Conservation (phyloP, 2,888 invertebrate genomes). For the Lucinisca nassula region DNA sequence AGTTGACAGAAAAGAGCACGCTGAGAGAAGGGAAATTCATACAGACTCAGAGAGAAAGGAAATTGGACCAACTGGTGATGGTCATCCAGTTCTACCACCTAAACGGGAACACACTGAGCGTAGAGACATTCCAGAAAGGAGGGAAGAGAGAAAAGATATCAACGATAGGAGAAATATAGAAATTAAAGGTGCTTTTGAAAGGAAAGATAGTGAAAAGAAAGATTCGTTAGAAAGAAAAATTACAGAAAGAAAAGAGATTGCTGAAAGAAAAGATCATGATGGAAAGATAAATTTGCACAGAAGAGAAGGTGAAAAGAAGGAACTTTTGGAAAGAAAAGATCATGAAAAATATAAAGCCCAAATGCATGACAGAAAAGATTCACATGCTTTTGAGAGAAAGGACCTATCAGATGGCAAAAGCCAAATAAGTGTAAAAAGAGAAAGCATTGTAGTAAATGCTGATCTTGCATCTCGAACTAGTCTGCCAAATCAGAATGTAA, state of each 20-base stretch:
- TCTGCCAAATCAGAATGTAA: not conserved
- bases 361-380: slow-evolving; percentile 25
- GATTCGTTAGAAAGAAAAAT: slow-evolving; percentile 30
- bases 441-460: not conserved
- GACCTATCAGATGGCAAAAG: not conserved
- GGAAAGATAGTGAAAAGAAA: slow-evolving; percentile 50
- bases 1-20: not conserved
- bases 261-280: not conserved
- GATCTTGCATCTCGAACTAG: slow-evolving; percentile 6
- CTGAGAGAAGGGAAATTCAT: slow-evolving; percentile 6
- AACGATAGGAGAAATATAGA: slow-evolving; percentile 23
- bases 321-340: slow-evolving; percentile 7
- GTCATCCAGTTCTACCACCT: slow-evolving; percentile 5
- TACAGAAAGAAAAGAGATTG: not conserved
- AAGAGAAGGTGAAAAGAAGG: slow-evolving; percentile 21
- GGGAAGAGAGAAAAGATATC: slow-evolving; percentile 21
- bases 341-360: slow-evolving; percentile 27
- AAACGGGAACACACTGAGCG: slow-evolving; percentile 27
- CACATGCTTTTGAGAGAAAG: slow-evolving; percentile 3
- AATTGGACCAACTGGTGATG: not conserved
- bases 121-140: slow-evolving; percentile 9
- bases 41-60: not conserved
- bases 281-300: not conserved
- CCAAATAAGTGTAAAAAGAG: not conserved
- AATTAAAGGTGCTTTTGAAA: not conserved